Evolutionary conservation across 2,797 vertebrate species (phyloP).

Genomic region (Acanthiza pusilla): DNA sequence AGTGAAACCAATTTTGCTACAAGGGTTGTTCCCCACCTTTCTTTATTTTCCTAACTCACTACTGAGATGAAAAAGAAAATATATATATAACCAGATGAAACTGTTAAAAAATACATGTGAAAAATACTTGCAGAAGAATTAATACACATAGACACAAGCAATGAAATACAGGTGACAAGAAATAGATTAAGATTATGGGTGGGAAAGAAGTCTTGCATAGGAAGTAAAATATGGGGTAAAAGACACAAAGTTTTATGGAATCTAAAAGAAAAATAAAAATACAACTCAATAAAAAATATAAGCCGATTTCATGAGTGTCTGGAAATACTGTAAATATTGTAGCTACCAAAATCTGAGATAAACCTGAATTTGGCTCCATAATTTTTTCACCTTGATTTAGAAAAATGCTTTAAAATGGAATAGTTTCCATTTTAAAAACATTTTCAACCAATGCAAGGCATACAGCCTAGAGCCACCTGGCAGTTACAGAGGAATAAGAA

Average conservation of each 20-base stretch:
- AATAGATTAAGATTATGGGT: not conserved
- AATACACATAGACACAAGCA: not conserved
- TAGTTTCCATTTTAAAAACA: not conserved
- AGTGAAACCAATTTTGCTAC: not conserved
- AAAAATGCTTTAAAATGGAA: not conserved
- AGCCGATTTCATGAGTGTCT: not conserved
- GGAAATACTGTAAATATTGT: not conserved
- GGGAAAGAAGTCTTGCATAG: not conserved
- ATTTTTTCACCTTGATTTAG: not conserved
- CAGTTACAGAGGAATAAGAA: not conserved
- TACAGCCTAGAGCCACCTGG: not conserved
- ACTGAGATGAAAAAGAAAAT: not conserved
- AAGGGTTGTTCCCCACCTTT: not conserved
- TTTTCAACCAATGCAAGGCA: not conserved
- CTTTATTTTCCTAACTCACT: not conserved
- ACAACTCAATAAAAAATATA: not conserved
- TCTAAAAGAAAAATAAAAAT: not conserved
- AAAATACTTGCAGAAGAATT: not conserved
- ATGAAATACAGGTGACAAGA: not conserved
- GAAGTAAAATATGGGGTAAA: not conserved
- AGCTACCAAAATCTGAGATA: not conserved
- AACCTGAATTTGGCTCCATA: not conserved
- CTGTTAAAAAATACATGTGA: not conserved
- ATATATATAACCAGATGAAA: not conserved
- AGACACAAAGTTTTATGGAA: not conserved